These are phyloP conservation scores for Oscheius sp. DNA, from an alignment of 2,888 invertebrate genomes.

Conservation along the genomic window DNA sequence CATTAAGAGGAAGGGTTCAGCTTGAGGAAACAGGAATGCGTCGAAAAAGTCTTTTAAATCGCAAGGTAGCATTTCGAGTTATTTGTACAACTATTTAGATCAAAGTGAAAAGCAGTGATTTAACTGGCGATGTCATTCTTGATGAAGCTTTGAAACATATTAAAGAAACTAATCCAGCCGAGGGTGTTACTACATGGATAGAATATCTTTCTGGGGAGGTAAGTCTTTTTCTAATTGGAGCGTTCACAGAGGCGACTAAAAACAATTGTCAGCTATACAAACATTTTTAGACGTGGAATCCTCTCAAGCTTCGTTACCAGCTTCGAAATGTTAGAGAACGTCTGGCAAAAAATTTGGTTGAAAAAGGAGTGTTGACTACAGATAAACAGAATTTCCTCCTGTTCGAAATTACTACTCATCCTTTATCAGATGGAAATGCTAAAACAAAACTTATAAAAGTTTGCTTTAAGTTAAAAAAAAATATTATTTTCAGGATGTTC, in stretches of 20 bases:
- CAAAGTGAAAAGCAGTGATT: slow-evolving; percentile 84
- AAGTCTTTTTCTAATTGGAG: background rate
- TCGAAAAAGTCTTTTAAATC: slow-evolving; percentile 86
- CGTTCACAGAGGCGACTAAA: background rate
- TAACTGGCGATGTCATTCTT: slow-evolving; percentile 94
- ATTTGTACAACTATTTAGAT: slow-evolving; percentile 53
- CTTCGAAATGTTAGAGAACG: slow-evolving; percentile 97
- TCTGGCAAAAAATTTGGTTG: slow-evolving; percentile 97
- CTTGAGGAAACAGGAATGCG: slow-evolving; percentile 93
- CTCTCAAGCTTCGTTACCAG: slow-evolving; percentile 95
- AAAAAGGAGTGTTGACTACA: slow-evolving; percentile 77
- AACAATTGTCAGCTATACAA: background rate
- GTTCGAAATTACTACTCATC: slow-evolving; percentile 99
- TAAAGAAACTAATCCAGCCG: slow-evolving; percentile 95
- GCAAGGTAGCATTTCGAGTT: slow-evolving; percentile 76
- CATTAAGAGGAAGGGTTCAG: slow-evolving; percentile 91
- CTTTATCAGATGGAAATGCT: slow-evolving; percentile 90
- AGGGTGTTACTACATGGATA: slow-evolving; percentile 98
- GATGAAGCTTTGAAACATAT: slow-evolving; percentile 90
- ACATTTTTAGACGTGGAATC: slow-evolving; percentile 86
- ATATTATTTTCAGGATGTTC: slow-evolving; percentile 76
- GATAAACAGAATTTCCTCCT: slow-evolving; percentile 84
- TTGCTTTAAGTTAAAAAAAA: background rate
- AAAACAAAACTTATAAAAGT: slow-evolving; percentile 92
- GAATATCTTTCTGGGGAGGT: slow-evolving; percentile 93